Conservation (phyloP, 30 jellyfish, hydroid and myxozoan genomes). For the Chrysaora quinquecirrha region DNA sequence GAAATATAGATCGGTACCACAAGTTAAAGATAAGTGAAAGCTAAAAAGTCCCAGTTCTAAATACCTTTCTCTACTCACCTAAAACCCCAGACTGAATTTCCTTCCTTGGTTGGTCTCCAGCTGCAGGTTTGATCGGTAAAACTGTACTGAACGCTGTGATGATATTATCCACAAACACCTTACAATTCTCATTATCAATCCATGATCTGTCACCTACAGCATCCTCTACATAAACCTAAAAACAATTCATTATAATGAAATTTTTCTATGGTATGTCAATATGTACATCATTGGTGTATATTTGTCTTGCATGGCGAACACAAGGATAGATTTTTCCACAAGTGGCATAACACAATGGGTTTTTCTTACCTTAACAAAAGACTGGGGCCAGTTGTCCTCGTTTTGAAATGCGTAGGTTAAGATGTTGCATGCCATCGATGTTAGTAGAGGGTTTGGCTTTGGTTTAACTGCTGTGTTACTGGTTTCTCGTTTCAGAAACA, state of each 20-base stretch:
- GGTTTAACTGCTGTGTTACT: constrained; percentile 85
- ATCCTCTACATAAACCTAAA: constrained; percentile 94
- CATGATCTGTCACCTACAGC: constrained; percentile 97
- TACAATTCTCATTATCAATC: constrained; percentile 93
- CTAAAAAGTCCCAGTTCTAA: too few species aligned
- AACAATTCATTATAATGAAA: too few species aligned
- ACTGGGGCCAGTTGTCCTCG: constrained; percentile 92
- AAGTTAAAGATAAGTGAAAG: too few species aligned
- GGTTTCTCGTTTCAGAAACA: constrained; percentile 86
- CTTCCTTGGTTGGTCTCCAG: constrained; percentile 44
- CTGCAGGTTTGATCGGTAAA: constrained; percentile 68
- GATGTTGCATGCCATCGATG: constrained; percentile 91
- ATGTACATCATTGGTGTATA: too few species aligned
- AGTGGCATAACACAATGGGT: too few species aligned
- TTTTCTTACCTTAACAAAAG: constrained; percentile 96
- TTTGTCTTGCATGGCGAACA: too few species aligned
- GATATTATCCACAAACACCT: constrained; percentile 85
- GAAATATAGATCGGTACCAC: too few species aligned
- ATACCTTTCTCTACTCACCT: too few species aligned
- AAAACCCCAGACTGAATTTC: too few species aligned
- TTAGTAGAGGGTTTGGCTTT: constrained; percentile 90
- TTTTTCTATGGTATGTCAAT: too few species aligned
- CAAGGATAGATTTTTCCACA: too few species aligned
- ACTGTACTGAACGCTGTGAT: constrained; percentile 92
- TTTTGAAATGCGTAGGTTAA: constrained; percentile 64